phyloP scores from a whole-genome alignment of 2,888 invertebrate genomes.

The Drosophila maculinotata region DNA sequence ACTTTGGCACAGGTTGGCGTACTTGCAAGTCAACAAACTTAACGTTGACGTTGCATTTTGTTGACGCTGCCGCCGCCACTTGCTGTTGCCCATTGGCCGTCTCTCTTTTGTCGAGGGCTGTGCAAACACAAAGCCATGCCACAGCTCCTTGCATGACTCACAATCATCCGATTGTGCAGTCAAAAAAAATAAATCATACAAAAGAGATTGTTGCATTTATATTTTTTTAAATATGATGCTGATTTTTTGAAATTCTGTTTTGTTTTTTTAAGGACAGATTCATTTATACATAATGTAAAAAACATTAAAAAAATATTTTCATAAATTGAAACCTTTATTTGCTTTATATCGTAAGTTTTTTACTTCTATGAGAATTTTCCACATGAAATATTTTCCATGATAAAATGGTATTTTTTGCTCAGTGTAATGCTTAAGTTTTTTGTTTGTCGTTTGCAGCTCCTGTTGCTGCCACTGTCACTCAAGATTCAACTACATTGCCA shows the following conservation, averaged over 20 bases:
- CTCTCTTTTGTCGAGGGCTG: conserved; percentile 43
- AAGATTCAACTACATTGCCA: conserved; percentile 20
- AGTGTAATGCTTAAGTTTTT: not conserved
- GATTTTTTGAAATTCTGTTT: too few species aligned
- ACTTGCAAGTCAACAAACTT: conserved; percentile 77
- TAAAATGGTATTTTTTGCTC: too few species aligned
- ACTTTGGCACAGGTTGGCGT: conserved; percentile 70
- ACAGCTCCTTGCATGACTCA: conserved; percentile 42
- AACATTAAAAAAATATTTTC: too few species aligned
- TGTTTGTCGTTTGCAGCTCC: conserved; percentile 26
- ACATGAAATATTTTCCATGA: too few species aligned
- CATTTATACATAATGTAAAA: too few species aligned
- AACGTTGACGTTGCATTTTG: conserved; percentile 61
- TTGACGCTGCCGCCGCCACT: conserved; percentile 38
- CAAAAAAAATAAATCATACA: too few species aligned
- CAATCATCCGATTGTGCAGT: conserved; percentile 2
- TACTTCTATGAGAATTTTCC: too few species aligned
- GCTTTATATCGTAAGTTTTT: too few species aligned
- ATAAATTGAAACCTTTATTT: too few species aligned
- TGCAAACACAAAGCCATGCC: conserved; percentile 44
- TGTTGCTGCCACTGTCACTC: conserved; percentile 34
- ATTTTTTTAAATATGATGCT: too few species aligned
- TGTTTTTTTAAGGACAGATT: too few species aligned
- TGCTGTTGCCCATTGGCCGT: conserved; percentile 26
- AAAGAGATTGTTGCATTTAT: too few species aligned